phyloP scores from a whole-genome alignment of 2,797 vertebrate genomes.

The Paedocypris micromegethes region DNA sequence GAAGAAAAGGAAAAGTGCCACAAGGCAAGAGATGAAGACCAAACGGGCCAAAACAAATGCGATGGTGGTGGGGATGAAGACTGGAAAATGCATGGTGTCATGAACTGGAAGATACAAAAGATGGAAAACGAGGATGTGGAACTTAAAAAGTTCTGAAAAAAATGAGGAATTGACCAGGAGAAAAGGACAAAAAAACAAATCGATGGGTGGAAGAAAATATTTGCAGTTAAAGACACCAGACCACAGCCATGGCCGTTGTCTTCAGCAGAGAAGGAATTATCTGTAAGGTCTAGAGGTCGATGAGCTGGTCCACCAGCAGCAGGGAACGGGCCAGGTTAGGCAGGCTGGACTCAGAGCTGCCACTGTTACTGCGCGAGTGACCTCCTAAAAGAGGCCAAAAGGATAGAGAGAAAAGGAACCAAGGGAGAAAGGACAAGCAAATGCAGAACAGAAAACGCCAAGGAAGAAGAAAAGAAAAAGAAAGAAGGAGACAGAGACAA shows the following conservation, averaged over 20 bases:
- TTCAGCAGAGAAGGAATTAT: constrained; percentile 52
- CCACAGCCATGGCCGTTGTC: constrained; percentile 4
- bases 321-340: constrained; percentile 98
- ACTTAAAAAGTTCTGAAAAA: constrained; percentile 1
- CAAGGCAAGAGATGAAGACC: not conserved
- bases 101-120: constrained; percentile 10
- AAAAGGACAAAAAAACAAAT: constrained; percentile 30
- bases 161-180: constrained; percentile 5
- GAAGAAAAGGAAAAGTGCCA: too few species aligned
- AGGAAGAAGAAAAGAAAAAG: constrained; percentile 9
- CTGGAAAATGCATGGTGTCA: constrained; percentile 1
- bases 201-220: constrained; percentile 45
- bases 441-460: not conserved
- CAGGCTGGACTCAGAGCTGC: constrained; percentile 97
- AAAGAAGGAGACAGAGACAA: constrained; percentile 20
- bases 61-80: not conserved
- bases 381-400: constrained; percentile 91
- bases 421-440: constrained; percentile 9
- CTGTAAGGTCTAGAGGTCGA: constrained; percentile 81
- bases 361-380: constrained; percentile 99
- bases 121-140: constrained; percentile 7
- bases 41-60: not conserved
- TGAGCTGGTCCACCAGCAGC: constrained; percentile 99
- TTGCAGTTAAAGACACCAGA: constrained; percentile 18
- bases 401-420: constrained; percentile 57